phyloP scores from a whole-genome alignment of 2,113 vertebrate species.

The Lepus europaeus region DNA sequence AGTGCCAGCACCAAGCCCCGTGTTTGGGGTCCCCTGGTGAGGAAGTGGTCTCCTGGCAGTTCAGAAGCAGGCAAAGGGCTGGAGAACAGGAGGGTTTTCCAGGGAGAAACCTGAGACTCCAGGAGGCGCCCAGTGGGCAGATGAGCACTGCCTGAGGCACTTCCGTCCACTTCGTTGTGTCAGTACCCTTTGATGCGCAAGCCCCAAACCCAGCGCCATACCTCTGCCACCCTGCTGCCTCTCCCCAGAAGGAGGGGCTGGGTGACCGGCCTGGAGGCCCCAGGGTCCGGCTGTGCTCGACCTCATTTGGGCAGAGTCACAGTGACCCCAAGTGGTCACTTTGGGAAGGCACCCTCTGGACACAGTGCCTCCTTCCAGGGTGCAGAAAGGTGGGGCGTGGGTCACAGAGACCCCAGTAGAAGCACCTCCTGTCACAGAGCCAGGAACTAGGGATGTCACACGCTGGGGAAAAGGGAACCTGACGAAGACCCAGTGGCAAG shows the following conservation, averaged over 20 bases:
- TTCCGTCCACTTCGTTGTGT: background rate
- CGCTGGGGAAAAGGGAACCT: background rate
- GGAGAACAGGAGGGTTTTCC: background rate
- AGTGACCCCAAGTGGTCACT: constrained; percentile 79
- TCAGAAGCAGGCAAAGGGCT: background rate
- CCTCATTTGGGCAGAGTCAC: constrained; percentile 68
- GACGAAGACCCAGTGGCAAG: background rate
- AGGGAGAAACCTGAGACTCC: background rate
- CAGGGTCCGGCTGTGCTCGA: background rate
- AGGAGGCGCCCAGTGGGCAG: background rate
- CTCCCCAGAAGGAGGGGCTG: background rate
- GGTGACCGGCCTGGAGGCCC: background rate
- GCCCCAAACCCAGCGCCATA: background rate
- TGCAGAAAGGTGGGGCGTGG: background rate
- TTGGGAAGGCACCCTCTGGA: constrained; percentile 26
- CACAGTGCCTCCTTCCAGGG: background rate
- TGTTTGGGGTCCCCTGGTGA: background rate
- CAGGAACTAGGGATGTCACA: rapidly evolving
- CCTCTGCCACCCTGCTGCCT: background rate
- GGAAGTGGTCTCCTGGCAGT: background rate
- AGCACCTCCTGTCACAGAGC: background rate
- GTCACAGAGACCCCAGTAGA: background rate
- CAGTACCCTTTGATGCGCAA: background rate
- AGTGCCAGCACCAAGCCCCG: background rate
- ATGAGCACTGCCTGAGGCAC: background rate